Base-by-base conservation (phyloP, 2,888 invertebrate species). In the Ceramica pisi region DNA sequence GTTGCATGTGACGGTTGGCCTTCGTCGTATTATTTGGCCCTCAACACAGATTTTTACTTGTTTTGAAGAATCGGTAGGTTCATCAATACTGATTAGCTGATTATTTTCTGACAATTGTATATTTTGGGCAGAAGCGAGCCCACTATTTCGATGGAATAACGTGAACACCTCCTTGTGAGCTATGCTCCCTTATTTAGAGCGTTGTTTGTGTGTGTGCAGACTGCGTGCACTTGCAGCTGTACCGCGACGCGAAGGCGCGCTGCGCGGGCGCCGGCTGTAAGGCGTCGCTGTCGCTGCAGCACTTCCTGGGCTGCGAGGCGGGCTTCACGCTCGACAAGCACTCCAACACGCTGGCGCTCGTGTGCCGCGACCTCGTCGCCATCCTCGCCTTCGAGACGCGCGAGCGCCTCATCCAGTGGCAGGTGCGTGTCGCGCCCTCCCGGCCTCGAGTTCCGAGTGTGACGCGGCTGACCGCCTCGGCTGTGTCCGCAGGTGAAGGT, bases 321-420 rank as follows among this genome's bases (percentile, higher is more conserved):
- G 98, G 98, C 83, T 98, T 99, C 95, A 98, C 98, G 71, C 96
- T 98, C 89, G 98, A 99, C 96, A 98, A 98, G 94, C 98, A 99
- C 95, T 98, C 98, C 76, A 97, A 98, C 94, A 98, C 98, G 61
- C 97, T 99, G 88, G 98, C 98, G 81, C 97, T 99, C 85, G 97
- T 99, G 83, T 98, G 98, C 92, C 97, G 98, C 86, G 98, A 98
- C 92, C 97, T 98, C 80, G 97, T 97, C 67, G 98, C 98, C 59
- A 97, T 98, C 51, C 96, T 99, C 80, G 98, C 98, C 26, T 98
- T 99, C 92, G 98, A 98, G 92, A 98, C 98, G 72, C 96, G 98
- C 80, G 98, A 99, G 94, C 96, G 98, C 48, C 97, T 99, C 86
- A 98, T 98, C 90, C 98, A 98, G 94, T 99, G 99, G 98, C 98